Evolutionary conservation across 2,797 vertebrate species (phyloP).

Genomic region (Graptemys geographica): DNA sequence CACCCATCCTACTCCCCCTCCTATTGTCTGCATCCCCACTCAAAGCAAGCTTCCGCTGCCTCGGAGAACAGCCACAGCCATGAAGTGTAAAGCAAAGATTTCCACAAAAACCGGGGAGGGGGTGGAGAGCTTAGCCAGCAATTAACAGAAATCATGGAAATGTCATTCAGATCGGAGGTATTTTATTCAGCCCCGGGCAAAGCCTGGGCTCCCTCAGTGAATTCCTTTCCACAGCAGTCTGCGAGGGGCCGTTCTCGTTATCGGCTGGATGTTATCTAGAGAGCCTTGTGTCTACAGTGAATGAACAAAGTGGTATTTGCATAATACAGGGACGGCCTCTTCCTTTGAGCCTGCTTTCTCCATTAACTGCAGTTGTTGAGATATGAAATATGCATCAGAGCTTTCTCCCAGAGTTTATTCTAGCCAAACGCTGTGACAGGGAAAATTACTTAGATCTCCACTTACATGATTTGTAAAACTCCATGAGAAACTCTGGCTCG

Average conservation of each 20-base stretch:
- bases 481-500: not conserved
- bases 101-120: no score
- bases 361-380: not conserved
- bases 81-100: not conserved
- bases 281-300: not conserved
- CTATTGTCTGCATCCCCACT: not conserved
- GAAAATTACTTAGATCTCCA: slow-evolving; percentile 38
- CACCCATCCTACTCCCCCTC: not conserved
- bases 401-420: slow-evolving; percentile 1
- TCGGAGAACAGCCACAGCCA: not conserved
- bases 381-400: slow-evolving; percentile 29
- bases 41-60: no score
- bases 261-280: not conserved
- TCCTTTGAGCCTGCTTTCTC: not conserved
- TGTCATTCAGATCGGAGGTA: rapidly evolving
- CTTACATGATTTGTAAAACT: not conserved
- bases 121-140: not conserved
- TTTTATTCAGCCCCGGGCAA: not conserved
- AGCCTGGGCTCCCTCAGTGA: not conserved
- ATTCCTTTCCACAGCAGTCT: not conserved
- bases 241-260: not conserved
- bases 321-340: not conserved
- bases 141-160: not conserved
- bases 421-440: slow-evolving; percentile 21
- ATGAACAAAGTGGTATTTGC: not conserved